A percentile compares a stretch with the other conserved stretches of the same genome.
Conservation (phyloP, 2,888 invertebrate species). For the Rhamnusium bicolor region DNA sequence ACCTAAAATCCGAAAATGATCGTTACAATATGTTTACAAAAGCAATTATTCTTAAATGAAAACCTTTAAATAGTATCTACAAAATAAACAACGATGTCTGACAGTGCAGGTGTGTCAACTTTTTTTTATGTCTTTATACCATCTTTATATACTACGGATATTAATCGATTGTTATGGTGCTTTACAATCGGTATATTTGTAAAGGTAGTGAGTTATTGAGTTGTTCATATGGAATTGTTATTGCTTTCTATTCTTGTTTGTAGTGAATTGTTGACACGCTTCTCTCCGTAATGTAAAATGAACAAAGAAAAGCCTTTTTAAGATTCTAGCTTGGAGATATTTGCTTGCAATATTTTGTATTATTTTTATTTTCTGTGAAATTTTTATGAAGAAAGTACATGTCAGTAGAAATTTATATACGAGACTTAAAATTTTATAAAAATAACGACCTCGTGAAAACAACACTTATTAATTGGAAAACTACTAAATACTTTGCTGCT, state of each 20-base stretch:
- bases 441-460: no score
- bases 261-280: background rate
- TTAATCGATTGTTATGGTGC: background rate
- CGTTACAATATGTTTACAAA: no score
- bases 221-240: background rate
- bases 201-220: background rate
- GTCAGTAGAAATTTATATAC: no score
- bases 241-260: background rate
- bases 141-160: background rate
- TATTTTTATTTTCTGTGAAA: background rate
- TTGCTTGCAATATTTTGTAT: background rate
- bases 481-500: no score
- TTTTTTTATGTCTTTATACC: background rate
- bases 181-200: background rate
- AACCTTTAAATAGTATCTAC: no score
- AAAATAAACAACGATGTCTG: background rate
- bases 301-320: background rate
- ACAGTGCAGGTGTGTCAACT: background rate
- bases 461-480: no score
- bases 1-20: no score
- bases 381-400: no score
- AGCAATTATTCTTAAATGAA: no score
- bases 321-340: background rate
- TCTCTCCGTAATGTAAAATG: background rate
- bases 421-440: no score